Evolutionary conservation across 2,888 invertebrate genomes (phyloP), one percentile per base, ranked within the genome.

Genomic region (Sinhomidia bicolor): DNA sequence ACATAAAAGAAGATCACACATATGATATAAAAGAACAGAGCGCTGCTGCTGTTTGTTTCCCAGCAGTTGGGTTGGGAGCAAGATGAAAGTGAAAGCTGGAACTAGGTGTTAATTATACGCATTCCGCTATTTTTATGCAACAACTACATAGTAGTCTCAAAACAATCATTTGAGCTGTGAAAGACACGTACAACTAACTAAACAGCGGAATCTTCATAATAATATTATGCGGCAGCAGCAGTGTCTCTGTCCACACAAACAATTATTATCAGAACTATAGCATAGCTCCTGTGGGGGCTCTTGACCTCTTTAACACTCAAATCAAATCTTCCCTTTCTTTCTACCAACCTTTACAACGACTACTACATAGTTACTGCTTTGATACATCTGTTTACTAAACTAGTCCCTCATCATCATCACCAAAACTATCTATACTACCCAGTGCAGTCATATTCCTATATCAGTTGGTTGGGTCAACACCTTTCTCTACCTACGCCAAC

Each of bases 271-370:
- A 80, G 20, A 17, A 81, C 32, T 68, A 47, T 68, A 20, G 26
- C 47, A 62, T 65, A n/a, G 32, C 54, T 83, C 82, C 82, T 71
- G 54, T 83, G 82, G 82, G 82, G 82, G 82, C 82, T 57, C 82
- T 83, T 83, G 82, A 83, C 82, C 82, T 54, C 54, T 36, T 83
- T 83, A 23, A 71, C 26, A 0, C n/a, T 4, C 4, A 5, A 36
- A 36, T 17, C 65, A 4, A 20, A 57, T 36, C 17, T 26, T 54
- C 60, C 12, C 60, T 29, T 14, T 9, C 12, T 14, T 14, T 12
- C 12, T 12, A 12, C 29, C 29, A 57, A 23, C 6, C 2, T 9
- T 23, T 23, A 29, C 12, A 29, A 29, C 12, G 10, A 29, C 10
- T 26, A 9, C 23, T 29, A 10, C 7, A n/a, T n/a, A n/a, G n/a